Evolutionary conservation across 2,797 vertebrate genomes (phyloP), one percentile per base, ranked within the genome.

Genomic region (Alauda arvensis): DNA sequence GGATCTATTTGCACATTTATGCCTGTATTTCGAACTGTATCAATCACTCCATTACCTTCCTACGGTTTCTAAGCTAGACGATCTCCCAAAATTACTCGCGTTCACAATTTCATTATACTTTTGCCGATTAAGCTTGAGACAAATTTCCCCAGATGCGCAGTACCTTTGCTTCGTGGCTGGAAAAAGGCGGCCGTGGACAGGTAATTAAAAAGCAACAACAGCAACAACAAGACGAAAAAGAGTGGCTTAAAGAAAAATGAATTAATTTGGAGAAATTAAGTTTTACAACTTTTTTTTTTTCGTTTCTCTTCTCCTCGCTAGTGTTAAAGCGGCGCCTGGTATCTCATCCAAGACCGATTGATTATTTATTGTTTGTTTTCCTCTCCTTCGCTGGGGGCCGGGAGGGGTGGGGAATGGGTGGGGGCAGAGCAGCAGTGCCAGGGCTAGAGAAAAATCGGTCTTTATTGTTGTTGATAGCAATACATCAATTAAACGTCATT

Each of bases 341-440:
- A 83, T 90, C 37, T 94, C 55, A 83, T 77, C 57, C 61, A 34
- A 91, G 76, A 79, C 71, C 90, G 78, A 86, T 71, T 45, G 91
- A 94, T 96, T 95, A 95, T 96, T 96, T 95, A 93, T 96, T 95
- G 96, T 96, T 96, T 96, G 95, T 96, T 97, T 97, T 95, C 93
- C 79, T 96, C 96, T 93, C 69, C 90, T 95, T 94, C 29, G 75
- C 78, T 81, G 93, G 92, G 95, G 85, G 93, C 88, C 63, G 78
- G 85, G 55, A 76, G 89, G 94, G 85, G 89, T 67, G 94, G 83
- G 83, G 85, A 78, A 84, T 84, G 80, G 77, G 87, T 83, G 91
- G 89, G 91, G 88, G 91, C 80, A 92, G 82, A 91, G 91, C 74
- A 90, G 70, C 83, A 91, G 92, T 88, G 82, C 94, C 93, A 80